Percentiles rank a stretch among this genome's conserved stretches.
These are phyloP conservation scores for Hymenopus coronatus DNA, from an alignment of 2,888 invertebrate genomes.

Conservation along the genomic window DNA sequence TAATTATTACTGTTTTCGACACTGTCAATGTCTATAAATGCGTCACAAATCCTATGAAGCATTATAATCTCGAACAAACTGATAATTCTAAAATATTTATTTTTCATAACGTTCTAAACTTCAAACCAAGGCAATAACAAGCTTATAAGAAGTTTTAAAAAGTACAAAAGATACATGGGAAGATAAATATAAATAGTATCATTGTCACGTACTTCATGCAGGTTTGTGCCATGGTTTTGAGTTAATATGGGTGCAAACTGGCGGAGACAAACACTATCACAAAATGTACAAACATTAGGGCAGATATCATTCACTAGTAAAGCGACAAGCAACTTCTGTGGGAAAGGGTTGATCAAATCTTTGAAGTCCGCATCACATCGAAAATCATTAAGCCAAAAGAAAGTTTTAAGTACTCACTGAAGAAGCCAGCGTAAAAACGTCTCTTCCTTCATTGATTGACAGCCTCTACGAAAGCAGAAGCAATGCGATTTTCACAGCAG, in stretches of 20 bases:
- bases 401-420: not conserved
- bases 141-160: not conserved
- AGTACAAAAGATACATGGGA: not conserved
- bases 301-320: not conserved
- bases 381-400: not conserved
- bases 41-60: too few species aligned
- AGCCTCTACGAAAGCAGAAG: not conserved
- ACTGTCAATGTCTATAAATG: too few species aligned
- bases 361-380: not conserved
- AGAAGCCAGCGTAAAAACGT: not conserved
- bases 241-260: not conserved
- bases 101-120: too few species aligned
- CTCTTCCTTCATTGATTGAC: not conserved
- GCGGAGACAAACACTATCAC: not conserved
- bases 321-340: not conserved
- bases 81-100: too few species aligned
- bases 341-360: not conserved
- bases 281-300: not conserved
- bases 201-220: not conserved
- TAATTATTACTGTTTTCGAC: too few species aligned
- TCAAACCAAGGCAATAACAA: too few species aligned
- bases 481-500: not conserved
- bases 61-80: too few species aligned
- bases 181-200: not conserved
- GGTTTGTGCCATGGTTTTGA: not conserved